Evolutionary conservation across 2,113 vertebrate genomes (phyloP).

Genomic region (Sisor rabdophorus): DNA sequence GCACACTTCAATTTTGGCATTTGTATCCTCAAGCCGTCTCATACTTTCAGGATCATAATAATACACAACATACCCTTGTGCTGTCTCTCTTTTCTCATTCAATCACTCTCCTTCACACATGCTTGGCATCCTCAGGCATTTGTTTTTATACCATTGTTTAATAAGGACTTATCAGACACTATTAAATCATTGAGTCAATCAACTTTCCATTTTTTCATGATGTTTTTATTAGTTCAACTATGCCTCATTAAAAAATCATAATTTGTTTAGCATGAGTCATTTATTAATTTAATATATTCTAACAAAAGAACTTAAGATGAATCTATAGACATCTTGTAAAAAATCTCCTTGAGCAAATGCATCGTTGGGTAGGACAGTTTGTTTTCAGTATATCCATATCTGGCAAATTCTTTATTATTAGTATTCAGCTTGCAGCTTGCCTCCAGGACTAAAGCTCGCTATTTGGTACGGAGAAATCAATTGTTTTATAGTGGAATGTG

Average conservation of each 20-base stretch:
- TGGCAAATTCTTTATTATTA: neutral
- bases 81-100: neutral
- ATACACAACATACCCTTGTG: conserved; percentile 12
- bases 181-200: conserved; percentile 23
- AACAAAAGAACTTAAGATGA: neutral
- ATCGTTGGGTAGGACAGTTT: neutral
- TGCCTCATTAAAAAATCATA: neutral
- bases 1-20: conserved; percentile 22
- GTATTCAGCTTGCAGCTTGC: conserved; percentile 3
- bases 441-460: neutral
- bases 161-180: conserved; percentile 19
- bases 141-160: neutral
- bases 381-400: conserved; percentile 1
- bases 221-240: neutral
- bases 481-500: neutral
- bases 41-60: conserved; percentile 34
- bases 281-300: neutral
- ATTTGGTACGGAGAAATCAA: neutral
- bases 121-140: neutral
- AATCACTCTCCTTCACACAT: neutral
- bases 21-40: conserved; percentile 35
- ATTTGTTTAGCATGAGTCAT: neutral
- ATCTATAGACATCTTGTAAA: neutral
- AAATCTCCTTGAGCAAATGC: neutral
- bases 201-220: neutral